Evolutionary conservation across 2,113 vertebrate species (phyloP), one percentile per base, ranked within the genome.

Genomic region (Phaethon lepturus): DNA sequence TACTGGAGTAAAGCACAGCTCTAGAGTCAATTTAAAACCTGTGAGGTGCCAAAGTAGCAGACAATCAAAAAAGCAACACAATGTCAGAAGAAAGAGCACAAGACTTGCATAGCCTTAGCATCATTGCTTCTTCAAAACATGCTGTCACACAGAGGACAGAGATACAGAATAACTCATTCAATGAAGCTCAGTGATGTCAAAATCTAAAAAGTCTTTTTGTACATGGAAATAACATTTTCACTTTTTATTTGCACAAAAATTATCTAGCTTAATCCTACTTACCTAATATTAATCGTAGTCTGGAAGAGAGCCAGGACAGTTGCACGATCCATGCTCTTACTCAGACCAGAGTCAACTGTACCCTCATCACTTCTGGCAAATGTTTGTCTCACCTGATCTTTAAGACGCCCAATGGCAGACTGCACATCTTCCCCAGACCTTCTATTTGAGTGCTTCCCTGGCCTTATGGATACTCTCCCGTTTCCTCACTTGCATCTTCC

Each of bases 1-100:
- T 82, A 62, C 35, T 52, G 9, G 45, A 86, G 42, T 74, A 86
- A 89, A 82, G 68, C 71, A 82, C 71, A 77, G 42, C 71, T 78
- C 35, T 19, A 28, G 31, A 88, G 67, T 78, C 80, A 91, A 91
- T 68, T 86, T 88, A 91, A 94, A 96, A 74, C 71, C 55, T 75
- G 79, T 60, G 52, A 91, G 88, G 66, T 60, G 81, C 31, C 74
- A 56, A 82, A 64, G 55, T 13, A 91, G 68, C 87, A 88, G 64
- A 73, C 71, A 81, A 86, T 73, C 64, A 29, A 73, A 89, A 90
- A 80, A 91, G 56, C 55, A 82, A 74, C 56, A 55, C 44, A 24
- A 47, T 31, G 44, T 45, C 75, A 96, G 88, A 81, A 88, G 84
- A 78, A 64, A 38, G 60, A 78, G 35, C 24, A 81, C 20, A 42